Percentiles rank a stretch among this genome's conserved stretches.
These are phyloP conservation scores for Drosophila anomalata DNA, from an alignment of 2,888 invertebrate genomes.

Conservation along the genomic window DNA sequence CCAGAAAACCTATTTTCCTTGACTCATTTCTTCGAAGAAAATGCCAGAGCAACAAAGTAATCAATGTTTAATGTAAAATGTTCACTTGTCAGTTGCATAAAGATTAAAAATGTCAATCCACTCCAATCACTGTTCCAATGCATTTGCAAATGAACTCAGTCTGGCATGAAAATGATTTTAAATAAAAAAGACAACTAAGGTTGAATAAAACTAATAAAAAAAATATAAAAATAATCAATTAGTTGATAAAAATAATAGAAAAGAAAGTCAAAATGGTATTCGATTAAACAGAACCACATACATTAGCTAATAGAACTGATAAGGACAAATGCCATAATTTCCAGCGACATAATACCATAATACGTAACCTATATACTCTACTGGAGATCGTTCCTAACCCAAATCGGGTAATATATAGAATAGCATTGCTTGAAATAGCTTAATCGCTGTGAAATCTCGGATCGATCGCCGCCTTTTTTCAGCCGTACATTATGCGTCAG, in stretches of 20 bases:
- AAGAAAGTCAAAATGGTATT: neutral
- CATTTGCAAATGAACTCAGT: constrained; percentile 14
- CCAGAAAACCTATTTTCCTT: no score
- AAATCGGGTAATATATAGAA: constrained; percentile 17
- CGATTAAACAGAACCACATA: neutral
- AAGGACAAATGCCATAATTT: constrained; percentile 15
- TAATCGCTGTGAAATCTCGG: neutral
- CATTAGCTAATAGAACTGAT: constrained; percentile 32
- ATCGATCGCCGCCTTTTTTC: no score
- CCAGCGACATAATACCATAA: constrained; percentile 11
- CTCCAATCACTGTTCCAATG: constrained; percentile 32
- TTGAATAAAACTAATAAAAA: neutral
- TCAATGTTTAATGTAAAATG: neutral
- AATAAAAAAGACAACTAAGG: neutral
- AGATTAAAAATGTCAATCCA: constrained; percentile 1
- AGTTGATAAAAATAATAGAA: neutral
- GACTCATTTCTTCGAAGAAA: no score
- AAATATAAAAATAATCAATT: neutral
- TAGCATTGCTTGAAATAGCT: neutral
- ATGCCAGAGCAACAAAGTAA: no score
- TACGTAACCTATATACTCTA: constrained; percentile 17
- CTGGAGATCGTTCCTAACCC: constrained; percentile 14
- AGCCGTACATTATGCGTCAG: no score
- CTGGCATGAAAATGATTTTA: neutral
- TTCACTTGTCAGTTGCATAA: neutral